These are phyloP conservation scores for Diabrotica undecimpunctata DNA, from an alignment of 1,140 invertebrate species.

Conservation along the genomic window DNA sequence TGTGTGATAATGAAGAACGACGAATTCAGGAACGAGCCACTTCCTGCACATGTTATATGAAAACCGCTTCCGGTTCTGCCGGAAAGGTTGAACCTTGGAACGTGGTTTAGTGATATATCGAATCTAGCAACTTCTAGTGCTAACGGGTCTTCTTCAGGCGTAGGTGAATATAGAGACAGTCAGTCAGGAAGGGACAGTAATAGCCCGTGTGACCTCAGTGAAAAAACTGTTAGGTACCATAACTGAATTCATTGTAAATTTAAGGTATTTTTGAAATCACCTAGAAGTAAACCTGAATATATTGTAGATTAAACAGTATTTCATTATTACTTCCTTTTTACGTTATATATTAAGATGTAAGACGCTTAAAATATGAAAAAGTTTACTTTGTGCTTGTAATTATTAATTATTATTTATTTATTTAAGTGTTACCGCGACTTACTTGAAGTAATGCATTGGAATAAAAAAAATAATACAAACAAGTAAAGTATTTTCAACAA, in stretches of 20 bases:
- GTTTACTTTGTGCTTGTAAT: no score
- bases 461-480: no score
- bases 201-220: conserved; percentile 31
- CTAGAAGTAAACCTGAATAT: neutral
- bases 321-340: neutral
- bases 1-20: conserved; percentile 58
- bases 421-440: no score
- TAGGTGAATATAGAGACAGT: conserved; percentile 28
- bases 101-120: conserved; percentile 51
- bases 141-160: conserved; percentile 7
- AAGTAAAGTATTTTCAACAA: no score
- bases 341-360: no score
- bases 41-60: conserved; percentile 71
- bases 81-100: conserved; percentile 50
- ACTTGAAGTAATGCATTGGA: no score
- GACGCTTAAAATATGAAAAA: no score
- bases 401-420: no score
- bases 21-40: conserved; percentile 45
- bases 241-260: conserved; percentile 1
- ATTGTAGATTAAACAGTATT: neutral
- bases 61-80: conserved; percentile 76
- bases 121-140: conserved; percentile 38
- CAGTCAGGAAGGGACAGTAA: conserved; percentile 36
- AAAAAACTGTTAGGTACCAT: conserved; percentile 7
- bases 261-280: neutral